Percentiles rank a stretch among this genome's conserved stretches.
phyloP scores from a whole-genome alignment of 2,888 invertebrate genomes.

The Xylota sylvarum region DNA sequence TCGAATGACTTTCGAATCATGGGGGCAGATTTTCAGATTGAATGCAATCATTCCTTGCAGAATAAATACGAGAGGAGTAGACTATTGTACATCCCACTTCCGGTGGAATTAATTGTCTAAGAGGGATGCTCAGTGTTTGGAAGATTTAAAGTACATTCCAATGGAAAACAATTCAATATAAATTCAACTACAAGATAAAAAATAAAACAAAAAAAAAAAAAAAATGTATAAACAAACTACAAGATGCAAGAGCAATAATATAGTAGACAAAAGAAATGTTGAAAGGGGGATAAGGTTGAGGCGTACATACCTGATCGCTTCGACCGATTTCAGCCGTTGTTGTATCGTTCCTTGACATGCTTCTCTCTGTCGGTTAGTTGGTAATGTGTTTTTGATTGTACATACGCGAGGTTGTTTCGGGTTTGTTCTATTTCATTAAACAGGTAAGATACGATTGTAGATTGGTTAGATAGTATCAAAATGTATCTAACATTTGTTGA shows the following conservation, averaged over 20 bases:
- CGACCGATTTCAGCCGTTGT: slow-evolving; percentile 73
- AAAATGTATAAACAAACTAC: slow-evolving; percentile 26
- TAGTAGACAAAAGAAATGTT: slow-evolving; percentile 2
- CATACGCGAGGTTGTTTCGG: slow-evolving; percentile 64
- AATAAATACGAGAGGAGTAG: slow-evolving; percentile 23
- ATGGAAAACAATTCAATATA: slow-evolving; percentile 45
- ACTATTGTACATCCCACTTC: slow-evolving; percentile 33
- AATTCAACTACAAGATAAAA: slow-evolving; percentile 56
- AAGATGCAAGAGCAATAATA: slow-evolving; percentile 58
- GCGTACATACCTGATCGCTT: slow-evolving; percentile 70
- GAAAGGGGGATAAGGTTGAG: background rate
- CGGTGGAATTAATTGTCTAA: slow-evolving; percentile 51
- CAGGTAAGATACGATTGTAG: slow-evolving; percentile 10
- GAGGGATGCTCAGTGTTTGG: slow-evolving; percentile 31
- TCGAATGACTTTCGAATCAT: slow-evolving; percentile 22
- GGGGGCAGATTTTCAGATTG: slow-evolving; percentile 33
- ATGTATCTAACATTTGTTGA: slow-evolving; percentile 46
- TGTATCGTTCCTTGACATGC: slow-evolving; percentile 74
- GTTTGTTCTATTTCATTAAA: slow-evolving; percentile 46
- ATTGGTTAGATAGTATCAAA: slow-evolving; percentile 8
- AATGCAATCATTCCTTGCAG: slow-evolving; percentile 46
- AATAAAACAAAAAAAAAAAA: slow-evolving; percentile 13
- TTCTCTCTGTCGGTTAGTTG: slow-evolving; percentile 58
- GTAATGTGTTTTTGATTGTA: slow-evolving; percentile 57
- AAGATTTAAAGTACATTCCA: slow-evolving; percentile 43